Percentiles rank a stretch among this genome's conserved stretches.
Conservation (phyloP, 2,797 vertebrate genomes). For the Lerista edwardsae region DNA sequence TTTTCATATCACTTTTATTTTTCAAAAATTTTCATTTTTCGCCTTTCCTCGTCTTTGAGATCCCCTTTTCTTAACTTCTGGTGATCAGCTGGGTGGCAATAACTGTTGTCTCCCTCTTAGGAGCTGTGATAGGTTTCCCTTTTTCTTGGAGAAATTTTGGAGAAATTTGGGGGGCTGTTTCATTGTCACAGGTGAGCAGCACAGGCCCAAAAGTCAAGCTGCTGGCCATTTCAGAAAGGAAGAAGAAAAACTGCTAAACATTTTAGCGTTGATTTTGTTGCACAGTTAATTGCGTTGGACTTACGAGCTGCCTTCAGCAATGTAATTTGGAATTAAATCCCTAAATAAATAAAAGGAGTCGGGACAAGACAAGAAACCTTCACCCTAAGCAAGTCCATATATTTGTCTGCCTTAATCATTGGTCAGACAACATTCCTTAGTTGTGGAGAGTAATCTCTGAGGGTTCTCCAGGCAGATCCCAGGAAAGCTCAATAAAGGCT, state of each 20-base stretch:
- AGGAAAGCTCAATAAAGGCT: conserved; percentile 37
- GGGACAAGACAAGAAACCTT: neutral
- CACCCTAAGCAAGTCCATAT: neutral
- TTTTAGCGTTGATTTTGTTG: neutral
- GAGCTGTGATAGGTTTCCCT: neutral
- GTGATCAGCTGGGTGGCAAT: neutral
- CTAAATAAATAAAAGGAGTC: neutral
- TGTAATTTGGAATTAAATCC: neutral
- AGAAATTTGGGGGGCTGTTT: neutral
- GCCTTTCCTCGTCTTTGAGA: neutral
- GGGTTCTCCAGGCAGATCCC: neutral
- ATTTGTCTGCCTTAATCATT: neutral
- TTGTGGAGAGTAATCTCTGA: neutral
- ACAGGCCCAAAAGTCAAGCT: neutral
- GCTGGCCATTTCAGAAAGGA: neutral
- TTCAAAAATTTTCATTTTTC: no score
- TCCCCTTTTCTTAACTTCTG: neutral
- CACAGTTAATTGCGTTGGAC: neutral
- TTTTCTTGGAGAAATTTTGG: neutral
- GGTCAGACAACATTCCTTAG: neutral
- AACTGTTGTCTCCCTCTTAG: neutral
- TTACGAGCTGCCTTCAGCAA: neutral
- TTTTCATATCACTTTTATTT: no score
- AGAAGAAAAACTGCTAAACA: neutral
- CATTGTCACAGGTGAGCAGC: neutral